Conservation (phyloP, 2,113 vertebrate species). For the Bos indicus region DNA sequence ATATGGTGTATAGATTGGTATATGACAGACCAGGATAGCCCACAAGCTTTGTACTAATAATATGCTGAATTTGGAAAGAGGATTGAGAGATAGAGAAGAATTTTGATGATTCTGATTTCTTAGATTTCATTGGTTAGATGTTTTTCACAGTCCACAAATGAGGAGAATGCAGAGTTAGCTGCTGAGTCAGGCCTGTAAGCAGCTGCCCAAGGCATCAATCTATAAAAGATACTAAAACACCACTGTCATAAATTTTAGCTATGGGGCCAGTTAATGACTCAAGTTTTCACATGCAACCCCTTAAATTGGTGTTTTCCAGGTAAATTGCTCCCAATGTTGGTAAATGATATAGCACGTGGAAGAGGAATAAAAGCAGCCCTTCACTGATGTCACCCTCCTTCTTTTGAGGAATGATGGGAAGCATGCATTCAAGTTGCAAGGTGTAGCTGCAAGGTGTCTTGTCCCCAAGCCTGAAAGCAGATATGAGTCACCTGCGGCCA, state of each 20-base stretch:
- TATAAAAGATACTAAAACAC: not conserved
- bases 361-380: not conserved
- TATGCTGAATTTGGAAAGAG: not conserved
- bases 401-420: not conserved
- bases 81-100: not conserved
- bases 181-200: not conserved
- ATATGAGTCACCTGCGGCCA: not conserved
- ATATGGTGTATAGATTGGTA: not conserved
- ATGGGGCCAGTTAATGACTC: not conserved
- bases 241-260: not conserved
- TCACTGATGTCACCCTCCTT: not conserved
- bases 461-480: not conserved
- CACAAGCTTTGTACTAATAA: not conserved
- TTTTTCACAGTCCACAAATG: not conserved
- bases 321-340: not conserved
- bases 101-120: not conserved
- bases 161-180: not conserved
- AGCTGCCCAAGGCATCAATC: not conserved
- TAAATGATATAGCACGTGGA: not conserved
- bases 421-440: not conserved
- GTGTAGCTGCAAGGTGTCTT: fast-evolving
- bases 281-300: not conserved
- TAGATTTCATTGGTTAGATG: not conserved
- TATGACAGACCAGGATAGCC: not conserved
- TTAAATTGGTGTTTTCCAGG: not conserved